Evolutionary conservation across 2,113 vertebrate species (phyloP).

Genomic region (Calyptomena viridis): DNA sequence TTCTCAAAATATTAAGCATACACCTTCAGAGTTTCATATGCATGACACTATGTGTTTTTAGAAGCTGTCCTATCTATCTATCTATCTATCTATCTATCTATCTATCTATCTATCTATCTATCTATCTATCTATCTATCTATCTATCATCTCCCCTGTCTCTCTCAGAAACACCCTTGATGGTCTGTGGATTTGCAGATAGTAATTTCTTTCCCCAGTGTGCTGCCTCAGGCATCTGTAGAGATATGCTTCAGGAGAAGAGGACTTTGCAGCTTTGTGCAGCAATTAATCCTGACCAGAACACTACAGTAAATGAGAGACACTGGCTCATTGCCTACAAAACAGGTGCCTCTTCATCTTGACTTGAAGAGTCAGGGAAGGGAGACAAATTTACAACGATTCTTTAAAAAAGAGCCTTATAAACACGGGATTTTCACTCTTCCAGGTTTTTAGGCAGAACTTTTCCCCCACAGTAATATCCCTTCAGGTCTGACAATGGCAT

Average conservation of each 20-base stretch:
- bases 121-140: neutral
- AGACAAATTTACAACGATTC: neutral
- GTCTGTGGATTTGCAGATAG: neutral
- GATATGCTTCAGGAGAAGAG: neutral
- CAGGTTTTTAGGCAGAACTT: neutral
- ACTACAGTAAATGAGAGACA: neutral
- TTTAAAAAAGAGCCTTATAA: neutral
- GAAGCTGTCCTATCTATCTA: neutral
- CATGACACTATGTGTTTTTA: neutral
- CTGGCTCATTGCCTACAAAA: neutral
- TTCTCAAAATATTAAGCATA: neutral
- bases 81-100: too few relatives aligned
- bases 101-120: too few relatives aligned
- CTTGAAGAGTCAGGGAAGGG: neutral
- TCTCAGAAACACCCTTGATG: neutral
- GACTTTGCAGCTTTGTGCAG: neutral
- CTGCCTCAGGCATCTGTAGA: neutral
- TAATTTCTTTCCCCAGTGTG: neutral
- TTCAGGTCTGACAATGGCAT: neutral
- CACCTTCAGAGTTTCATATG: neutral
- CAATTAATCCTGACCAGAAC: neutral
- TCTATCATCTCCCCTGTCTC: too few relatives aligned
- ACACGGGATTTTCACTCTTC: neutral
- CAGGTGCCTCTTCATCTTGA: neutral
- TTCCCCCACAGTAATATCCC: neutral